Conservation (phyloP, 2,797 vertebrate genomes). For the Scolopax bukidnonensis region DNA sequence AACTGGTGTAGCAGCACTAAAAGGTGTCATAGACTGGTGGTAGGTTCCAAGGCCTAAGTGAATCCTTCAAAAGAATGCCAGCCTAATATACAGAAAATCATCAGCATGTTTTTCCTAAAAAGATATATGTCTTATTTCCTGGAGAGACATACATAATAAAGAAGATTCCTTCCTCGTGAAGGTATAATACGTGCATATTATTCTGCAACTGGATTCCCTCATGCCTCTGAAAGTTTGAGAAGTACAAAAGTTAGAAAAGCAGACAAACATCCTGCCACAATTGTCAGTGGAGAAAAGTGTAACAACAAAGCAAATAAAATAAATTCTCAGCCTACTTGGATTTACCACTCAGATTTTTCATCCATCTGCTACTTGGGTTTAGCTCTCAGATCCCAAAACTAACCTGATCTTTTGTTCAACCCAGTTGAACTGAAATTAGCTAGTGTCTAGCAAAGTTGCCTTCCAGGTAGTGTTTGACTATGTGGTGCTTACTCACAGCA, state of each 20-base stretch:
- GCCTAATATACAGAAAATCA: background rate
- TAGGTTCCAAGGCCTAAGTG: background rate
- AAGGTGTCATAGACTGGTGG: background rate
- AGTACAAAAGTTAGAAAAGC: background rate
- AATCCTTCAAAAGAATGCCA: background rate
- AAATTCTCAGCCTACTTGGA: rapidly evolving
- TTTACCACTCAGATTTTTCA: background rate
- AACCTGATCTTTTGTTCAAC: background rate
- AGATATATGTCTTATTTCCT: background rate
- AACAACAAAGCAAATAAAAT: background rate
- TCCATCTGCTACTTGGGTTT: background rate
- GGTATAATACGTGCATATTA: background rate
- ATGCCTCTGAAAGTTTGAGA: background rate
- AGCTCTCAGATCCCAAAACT: background rate
- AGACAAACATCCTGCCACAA: background rate
- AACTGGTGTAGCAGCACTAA: background rate
- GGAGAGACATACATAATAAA: background rate
- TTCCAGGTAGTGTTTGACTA: background rate
- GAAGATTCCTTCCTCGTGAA: background rate
- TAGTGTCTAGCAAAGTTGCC: background rate
- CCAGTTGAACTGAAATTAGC: background rate
- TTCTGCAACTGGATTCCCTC: background rate
- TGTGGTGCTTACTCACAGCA: background rate
- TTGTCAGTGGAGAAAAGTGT: background rate
- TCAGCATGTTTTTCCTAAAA: background rate